phyloP scores from a whole-genome alignment of 92 coral and sea anemone genomes.

The Diadumene lineata region DNA sequence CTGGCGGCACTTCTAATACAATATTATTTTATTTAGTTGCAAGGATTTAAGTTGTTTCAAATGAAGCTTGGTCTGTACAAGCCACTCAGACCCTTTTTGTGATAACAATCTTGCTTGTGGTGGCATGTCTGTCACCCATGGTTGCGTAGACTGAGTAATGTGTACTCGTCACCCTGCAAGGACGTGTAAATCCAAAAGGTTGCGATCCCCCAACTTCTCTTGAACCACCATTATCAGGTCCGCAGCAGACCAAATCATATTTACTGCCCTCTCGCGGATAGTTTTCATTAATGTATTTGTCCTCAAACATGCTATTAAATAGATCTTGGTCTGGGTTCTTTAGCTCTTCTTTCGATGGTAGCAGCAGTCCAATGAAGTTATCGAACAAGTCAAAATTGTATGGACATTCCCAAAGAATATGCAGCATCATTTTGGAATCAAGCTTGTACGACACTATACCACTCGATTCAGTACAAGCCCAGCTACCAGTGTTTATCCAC shows the following conservation, averaged over 20 bases:
- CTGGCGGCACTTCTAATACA: no score
- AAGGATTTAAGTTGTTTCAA: no score
- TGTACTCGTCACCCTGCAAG: conserved; percentile 23
- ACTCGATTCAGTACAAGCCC: no score
- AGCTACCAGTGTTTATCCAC: no score
- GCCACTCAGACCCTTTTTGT: no score
- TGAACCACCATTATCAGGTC: conserved; percentile 39
- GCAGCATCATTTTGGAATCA: no score
- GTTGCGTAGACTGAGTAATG: conserved; percentile 30
- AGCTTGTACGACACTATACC: no score
- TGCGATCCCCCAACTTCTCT: conserved; percentile 27
- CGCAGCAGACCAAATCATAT: conserved; percentile 51
- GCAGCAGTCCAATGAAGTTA: conserved; percentile 53
- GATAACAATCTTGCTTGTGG: conserved; percentile 29
- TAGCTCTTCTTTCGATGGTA: conserved; percentile 10
- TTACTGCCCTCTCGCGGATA: conserved; percentile 24
- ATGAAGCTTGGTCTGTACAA: no score
- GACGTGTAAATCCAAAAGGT: conserved; percentile 34
- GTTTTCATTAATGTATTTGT: conserved; percentile 1
- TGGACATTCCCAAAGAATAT: no score
- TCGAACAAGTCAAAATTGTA: conserved; percentile 25
- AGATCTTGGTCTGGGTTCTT: conserved; percentile 26
- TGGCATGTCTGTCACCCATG: conserved; percentile 53
- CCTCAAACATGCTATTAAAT: conserved; percentile 17
- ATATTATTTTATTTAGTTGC: no score